Evolutionary conservation across 2,113 vertebrate genomes (phyloP), one percentile per base, ranked within the genome.

Genomic region (Himantopus leucocephalus): DNA sequence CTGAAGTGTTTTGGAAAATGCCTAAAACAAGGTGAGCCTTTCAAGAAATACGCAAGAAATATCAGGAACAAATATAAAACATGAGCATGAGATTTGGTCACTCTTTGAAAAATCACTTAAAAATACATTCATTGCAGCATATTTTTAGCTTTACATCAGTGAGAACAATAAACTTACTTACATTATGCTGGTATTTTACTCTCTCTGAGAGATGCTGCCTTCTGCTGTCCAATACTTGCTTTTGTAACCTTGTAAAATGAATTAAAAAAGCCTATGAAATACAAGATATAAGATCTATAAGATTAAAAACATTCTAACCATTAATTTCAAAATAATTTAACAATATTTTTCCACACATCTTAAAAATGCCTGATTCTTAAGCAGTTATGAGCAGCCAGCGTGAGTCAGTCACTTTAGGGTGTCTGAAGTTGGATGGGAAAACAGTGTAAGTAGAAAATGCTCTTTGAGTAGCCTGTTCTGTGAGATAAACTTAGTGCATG

Each of bases 191-290:
- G 43, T 95, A 85, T 80, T 97, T 98, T 70, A 85, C 95, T 67
- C 94, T 96, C 81, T 97, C 93, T 53, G 96, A 73, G n/a, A 97
- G 72, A 55, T 97, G 90, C 47, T 96, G 98, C 96, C 75, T 98
- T 85, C 97, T 97, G 74, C 91, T 97, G 74, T 96, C 97, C 29
- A 91, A 75, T 77, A 95, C 92, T 76, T 97, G 90, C 74, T 97
- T 64, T 88, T 98, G 94, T 83, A 96, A 58, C 92, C 99, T 98
- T 98, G 90, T 62, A 92, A 91, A 93, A 87, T 41, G 37, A 86
- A 93, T 34, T 92, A 50, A 83, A 70, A 88, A 85, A 88, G 52
- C 23, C 10, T 78, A 72, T 82, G 74, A 88, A 85, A 82, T 48
- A 58, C 13, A 19, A 67, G 43, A 74, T 32, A 14, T 6, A 55